These are phyloP conservation scores for Dinocampus coccinellae DNA, from an alignment of 2,888 invertebrate species.

Conservation along the genomic window DNA sequence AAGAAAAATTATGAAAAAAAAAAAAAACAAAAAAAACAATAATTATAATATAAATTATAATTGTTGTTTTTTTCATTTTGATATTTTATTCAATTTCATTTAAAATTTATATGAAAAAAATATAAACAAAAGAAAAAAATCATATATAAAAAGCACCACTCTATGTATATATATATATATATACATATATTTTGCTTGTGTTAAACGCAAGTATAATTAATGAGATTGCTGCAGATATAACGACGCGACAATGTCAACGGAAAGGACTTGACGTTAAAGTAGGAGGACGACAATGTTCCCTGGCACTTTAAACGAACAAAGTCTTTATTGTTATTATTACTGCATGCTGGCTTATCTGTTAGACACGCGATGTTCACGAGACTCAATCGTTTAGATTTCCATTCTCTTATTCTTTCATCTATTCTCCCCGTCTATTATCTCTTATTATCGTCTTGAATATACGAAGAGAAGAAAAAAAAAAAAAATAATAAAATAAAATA, in stretches of 20 bases:
- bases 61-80: background rate
- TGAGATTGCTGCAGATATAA: conserved; percentile 44
- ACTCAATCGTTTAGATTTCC: conserved; percentile 46
- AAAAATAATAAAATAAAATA: too few species aligned
- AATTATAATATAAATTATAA: background rate
- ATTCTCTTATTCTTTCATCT: background rate
- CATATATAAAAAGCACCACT: too few species aligned
- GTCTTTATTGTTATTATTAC: conserved; percentile 49
- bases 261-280: conserved; percentile 11
- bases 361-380: conserved; percentile 53
- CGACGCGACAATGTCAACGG: conserved; percentile 36
- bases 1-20: background rate
- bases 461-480: background rate
- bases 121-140: too few species aligned
- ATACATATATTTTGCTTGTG: conserved; percentile 25
- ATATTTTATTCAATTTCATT: background rate
- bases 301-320: conserved; percentile 49
- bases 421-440: background rate
- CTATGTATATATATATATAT: too few species aligned
- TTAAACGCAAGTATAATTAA: conserved; percentile 46
- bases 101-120: background rate
- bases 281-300: conserved; percentile 27
- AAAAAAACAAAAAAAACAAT: too few species aligned
- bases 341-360: conserved; percentile 50
- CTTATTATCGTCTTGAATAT: background rate